These are phyloP conservation scores for Drosophila lacertosa DNA, from an alignment of 1,140 invertebrate genomes.

Conservation along the genomic window DNA sequence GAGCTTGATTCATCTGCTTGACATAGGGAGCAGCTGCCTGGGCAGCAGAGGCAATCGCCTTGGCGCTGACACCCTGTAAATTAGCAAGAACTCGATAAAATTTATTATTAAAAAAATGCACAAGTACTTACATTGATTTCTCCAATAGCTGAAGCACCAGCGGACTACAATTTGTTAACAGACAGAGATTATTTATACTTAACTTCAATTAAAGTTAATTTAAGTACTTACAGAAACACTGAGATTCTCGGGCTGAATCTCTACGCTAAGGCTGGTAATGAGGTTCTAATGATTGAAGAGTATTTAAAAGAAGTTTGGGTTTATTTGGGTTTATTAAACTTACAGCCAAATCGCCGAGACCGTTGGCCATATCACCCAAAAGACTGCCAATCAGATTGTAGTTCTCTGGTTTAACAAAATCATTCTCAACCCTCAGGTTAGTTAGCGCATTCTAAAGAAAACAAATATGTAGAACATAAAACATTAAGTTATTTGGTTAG, in stretches of 20 bases:
- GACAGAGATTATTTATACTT: background rate
- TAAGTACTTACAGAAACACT: constrained; percentile 40
- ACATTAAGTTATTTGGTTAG: no score
- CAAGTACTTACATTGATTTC: constrained; percentile 36
- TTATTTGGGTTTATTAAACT: background rate
- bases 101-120: background rate
- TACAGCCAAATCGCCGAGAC: constrained; percentile 23
- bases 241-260: constrained; percentile 8
- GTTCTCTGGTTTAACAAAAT: constrained; percentile 1
- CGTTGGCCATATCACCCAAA: constrained; percentile 35
- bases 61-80: constrained; percentile 44
- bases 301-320: no score
- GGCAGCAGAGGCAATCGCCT: constrained; percentile 46
- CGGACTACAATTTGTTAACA: constrained; percentile 9
- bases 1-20: constrained; percentile 33
- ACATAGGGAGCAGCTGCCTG: constrained; percentile 43
- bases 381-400: constrained; percentile 21
- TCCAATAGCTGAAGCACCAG: constrained; percentile 42
- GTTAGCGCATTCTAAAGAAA: constrained; percentile 4
- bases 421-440: background rate
- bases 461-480: no score
- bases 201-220: background rate
- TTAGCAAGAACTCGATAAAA: background rate
- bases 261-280: constrained; percentile 37
- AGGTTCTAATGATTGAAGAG: constrained; percentile 24